These are phyloP conservation scores for Probaryconus sp. DNA, from an alignment of 1,140 invertebrate genomes.

Conservation along the genomic window DNA sequence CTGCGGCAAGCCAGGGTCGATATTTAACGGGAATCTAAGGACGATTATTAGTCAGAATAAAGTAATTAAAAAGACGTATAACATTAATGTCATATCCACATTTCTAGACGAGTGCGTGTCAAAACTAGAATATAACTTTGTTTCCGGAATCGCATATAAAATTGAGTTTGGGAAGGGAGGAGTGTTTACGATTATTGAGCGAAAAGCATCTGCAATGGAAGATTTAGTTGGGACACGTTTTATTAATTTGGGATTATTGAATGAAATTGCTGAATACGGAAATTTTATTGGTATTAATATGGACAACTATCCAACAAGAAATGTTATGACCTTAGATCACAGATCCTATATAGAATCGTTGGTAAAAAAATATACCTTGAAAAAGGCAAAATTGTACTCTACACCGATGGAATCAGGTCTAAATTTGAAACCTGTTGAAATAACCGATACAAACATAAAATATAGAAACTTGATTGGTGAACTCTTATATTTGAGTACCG, in stretches of 20 bases:
- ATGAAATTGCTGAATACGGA: conserved; percentile 4
- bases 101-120: too few species aligned
- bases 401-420: conserved; percentile 22
- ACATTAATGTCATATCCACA: too few species aligned
- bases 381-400: conserved; percentile 8
- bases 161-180: too few species aligned
- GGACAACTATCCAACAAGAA: conserved; percentile 5
- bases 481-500: conserved; percentile 63
- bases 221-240: neutral
- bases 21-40: neutral
- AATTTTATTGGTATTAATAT: conserved; percentile 25
- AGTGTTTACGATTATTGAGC: too few species aligned
- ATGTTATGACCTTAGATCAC: conserved; percentile 2
- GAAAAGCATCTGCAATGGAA: too few species aligned
- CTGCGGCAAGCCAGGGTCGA: conserved; percentile 5
- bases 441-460: conserved; percentile 4
- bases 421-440: conserved; percentile 9
- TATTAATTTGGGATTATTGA: neutral
- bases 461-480: conserved; percentile 39
- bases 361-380: conserved; percentile 10
- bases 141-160: too few species aligned
- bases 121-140: too few species aligned
- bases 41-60: neutral
- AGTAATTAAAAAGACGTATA: too few species aligned
- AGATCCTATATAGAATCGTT: conserved; percentile 7